Conservation (phyloP, 2,888 invertebrate genomes). For the Blastobasis lacticolella region DNA sequence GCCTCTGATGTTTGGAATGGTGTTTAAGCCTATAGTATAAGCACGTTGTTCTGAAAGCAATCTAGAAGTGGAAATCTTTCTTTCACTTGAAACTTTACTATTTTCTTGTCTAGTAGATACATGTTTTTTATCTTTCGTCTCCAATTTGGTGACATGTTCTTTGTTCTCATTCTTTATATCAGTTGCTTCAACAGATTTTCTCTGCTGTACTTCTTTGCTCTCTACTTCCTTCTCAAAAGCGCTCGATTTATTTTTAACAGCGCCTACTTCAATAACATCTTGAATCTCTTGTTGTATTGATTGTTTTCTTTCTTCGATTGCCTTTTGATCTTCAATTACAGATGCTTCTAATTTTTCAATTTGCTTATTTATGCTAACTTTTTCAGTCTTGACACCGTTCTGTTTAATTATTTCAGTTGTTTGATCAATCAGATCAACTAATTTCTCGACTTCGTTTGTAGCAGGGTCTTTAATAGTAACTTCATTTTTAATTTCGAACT, state of each 20-base stretch:
- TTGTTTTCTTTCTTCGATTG: slow-evolving; percentile 23
- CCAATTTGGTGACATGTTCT: not conserved
- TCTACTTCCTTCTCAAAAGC: slow-evolving; percentile 15
- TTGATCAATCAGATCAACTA: slow-evolving; percentile 17
- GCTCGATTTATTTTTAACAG: slow-evolving; percentile 23
- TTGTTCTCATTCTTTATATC: too few species aligned
- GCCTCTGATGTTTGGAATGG: slow-evolving; percentile 53
- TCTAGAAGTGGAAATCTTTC: slow-evolving; percentile 18
- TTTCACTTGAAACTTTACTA: not conserved
- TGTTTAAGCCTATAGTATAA: slow-evolving; percentile 48
- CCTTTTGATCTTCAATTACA: slow-evolving; percentile 14
- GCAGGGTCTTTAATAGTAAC: not conserved
- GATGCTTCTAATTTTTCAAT: slow-evolving; percentile 17
- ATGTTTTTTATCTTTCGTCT: not conserved
- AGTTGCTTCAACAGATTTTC: not conserved
- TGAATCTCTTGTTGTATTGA: slow-evolving; percentile 24
- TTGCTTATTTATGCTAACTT: slow-evolving; percentile 17
- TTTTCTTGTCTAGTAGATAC: not conserved
- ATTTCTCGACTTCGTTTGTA: slow-evolving; percentile 12
- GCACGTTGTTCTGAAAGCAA: slow-evolving; percentile 39
- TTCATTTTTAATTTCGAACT: slow-evolving; percentile 4
- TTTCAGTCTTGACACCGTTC: slow-evolving; percentile 13
- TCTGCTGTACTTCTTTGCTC: not conserved
- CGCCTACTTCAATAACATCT: slow-evolving; percentile 27
- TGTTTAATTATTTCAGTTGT: slow-evolving; percentile 16